These are phyloP conservation scores for Apis laboriosa DNA, from an alignment of 1,140 invertebrate genomes.

Conservation along the genomic window DNA sequence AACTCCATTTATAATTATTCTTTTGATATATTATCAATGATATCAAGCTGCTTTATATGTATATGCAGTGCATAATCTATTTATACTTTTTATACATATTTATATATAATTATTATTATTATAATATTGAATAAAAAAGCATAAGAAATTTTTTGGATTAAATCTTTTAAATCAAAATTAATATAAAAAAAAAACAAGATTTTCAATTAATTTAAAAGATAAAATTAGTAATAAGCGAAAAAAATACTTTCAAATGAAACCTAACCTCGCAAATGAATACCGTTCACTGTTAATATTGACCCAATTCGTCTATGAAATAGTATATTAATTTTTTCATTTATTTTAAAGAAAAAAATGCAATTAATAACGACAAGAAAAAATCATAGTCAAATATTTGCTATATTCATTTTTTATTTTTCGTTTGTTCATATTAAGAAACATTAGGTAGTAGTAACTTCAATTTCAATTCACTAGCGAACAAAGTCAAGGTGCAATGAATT, in stretches of 20 bases:
- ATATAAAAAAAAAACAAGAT: neutral
- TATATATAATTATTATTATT: constrained; percentile 48
- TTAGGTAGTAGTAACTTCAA: neutral
- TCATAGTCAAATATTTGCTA: neutral
- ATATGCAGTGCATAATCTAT: constrained; percentile 41
- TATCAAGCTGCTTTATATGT: constrained; percentile 38
- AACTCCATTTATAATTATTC: constrained; percentile 7
- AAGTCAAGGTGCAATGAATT: neutral
- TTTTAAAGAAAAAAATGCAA: neutral
- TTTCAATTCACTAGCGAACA: neutral
- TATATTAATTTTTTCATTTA: neutral
- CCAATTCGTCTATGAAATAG: neutral
- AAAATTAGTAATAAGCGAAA: neutral
- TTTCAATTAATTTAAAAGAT: neutral
- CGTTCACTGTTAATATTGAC: neutral
- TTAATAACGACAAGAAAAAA: neutral
- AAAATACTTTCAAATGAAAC: neutral
- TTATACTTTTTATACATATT: constrained; percentile 65
- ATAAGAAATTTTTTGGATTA: neutral
- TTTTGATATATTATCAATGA: constrained; percentile 17
- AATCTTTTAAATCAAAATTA: neutral
- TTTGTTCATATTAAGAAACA: neutral
- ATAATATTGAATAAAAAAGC: constrained; percentile 45
- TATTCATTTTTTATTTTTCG: neutral
- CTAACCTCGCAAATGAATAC: constrained; percentile 2